Evolutionary conservation across 1,140 invertebrate species (phyloP), one percentile per base, ranked within the genome.

Genomic region (Pomacea maculata): DNA sequence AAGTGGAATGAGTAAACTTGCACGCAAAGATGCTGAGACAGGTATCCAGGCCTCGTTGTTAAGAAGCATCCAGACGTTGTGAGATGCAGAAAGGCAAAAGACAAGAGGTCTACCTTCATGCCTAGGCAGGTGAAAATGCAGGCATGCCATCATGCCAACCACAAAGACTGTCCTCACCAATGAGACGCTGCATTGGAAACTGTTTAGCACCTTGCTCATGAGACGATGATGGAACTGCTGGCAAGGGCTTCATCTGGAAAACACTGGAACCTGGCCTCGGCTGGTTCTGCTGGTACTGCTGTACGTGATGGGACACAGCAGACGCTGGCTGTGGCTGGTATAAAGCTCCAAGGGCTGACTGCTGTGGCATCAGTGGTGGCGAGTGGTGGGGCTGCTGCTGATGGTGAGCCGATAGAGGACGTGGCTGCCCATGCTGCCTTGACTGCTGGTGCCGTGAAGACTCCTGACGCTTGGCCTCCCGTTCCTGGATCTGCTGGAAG

Each of bases 401-500:
- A 19, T 83, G 83, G 67, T 85, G 86, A 12, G 83, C 81, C 45
- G 90, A 86, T 75, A 85, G 83, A 83, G 88, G 84, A 21, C 84
- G 82, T 45, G 80, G 84, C n/a, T 80, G 83, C 68, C 83, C 81
- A 75, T 83, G 85, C 34, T 82, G 85, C 79, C 80, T 77, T 75
- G 82, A 82, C 55, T 82, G 83, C n/a, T 85, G 80, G 74, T 85
- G 83, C 52, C 85, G 87, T 45, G 83, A 80, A 65, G 79, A 83
- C 77, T 71, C 85, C 83, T 80, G 86, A 83, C 57, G 87, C 83
- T 72, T 85, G 25, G 75, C 83, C 77, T 89, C 92, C 64, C 86
- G 85, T 83, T 93, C 93, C 91, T 99, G 97, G 83, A 99, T 98
- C 91, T 98, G 96, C 90, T 98, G 97, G 94, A 99, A 99, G 92